Conservation (phyloP, 2,797 vertebrate species). For the Lepus oiostolus region DNA sequence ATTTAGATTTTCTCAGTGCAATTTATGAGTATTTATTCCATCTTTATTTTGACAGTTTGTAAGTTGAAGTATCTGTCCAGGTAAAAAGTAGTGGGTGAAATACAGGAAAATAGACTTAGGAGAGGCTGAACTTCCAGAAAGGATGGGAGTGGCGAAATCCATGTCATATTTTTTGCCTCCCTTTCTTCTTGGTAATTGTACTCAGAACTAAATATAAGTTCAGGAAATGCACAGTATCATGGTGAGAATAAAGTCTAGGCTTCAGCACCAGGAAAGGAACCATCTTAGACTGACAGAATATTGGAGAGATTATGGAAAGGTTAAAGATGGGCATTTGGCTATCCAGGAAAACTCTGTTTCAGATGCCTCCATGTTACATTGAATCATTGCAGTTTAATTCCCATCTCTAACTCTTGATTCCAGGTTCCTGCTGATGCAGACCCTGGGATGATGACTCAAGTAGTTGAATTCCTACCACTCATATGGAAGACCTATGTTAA, state of each 20-base stretch:
- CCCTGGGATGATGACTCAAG: too few species aligned
- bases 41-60: neutral
- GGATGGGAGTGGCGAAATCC: neutral
- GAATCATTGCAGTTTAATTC: too few species aligned
- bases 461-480: too few species aligned
- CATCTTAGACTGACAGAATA: neutral
- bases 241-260: neutral
- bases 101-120: neutral
- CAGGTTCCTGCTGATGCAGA: too few species aligned
- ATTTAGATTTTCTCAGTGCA: neutral
- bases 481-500: too few species aligned
- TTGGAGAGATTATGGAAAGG: neutral
- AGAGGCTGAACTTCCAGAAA: neutral
- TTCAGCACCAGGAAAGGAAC: neutral
- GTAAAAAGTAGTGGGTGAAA: neutral
- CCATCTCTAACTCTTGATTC: too few species aligned
- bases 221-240: neutral
- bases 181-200: neutral
- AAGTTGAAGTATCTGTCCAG: neutral
- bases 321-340: too few species aligned
- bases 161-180: neutral
- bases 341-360: too few species aligned
- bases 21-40: neutral
- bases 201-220: neutral
- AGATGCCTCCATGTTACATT: too few species aligned